A percentile compares a stretch with the other conserved stretches of the same genome.
Evolutionary conservation across 92 coral and sea anemone species (phyloP).

Genomic region (Zoanthus solanderi): DNA sequence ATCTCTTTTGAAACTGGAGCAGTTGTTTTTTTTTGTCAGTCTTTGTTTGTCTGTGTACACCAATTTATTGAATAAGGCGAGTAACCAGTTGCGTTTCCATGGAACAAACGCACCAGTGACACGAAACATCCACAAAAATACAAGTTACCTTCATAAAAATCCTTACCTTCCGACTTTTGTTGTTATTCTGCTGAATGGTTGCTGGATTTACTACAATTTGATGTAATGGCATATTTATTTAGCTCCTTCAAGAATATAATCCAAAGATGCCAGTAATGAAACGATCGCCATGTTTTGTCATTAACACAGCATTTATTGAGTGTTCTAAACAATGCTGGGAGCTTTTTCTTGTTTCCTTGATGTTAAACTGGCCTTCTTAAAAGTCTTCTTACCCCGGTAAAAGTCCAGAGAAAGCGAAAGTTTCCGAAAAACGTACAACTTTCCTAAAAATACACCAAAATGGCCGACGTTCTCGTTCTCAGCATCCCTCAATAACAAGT

Average conservation of each 20-base stretch:
- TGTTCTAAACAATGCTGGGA: not conserved
- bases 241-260: constrained; percentile 45
- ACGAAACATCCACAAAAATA: not conserved
- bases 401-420: constrained; percentile 14
- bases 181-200: constrained; percentile 78
- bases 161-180: constrained; percentile 85
- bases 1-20: too few species aligned
- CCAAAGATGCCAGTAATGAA: constrained; percentile 14
- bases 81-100: constrained; percentile 12
- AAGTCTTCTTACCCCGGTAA: not conserved
- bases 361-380: not conserved
- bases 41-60: too few species aligned
- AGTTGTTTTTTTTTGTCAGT: too few species aligned
- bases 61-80: too few species aligned
- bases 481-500: constrained; percentile 20
- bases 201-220: constrained; percentile 87
- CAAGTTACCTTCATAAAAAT: not conserved
- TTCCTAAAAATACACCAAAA: constrained; percentile 11
- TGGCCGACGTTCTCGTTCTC: constrained; percentile 24
- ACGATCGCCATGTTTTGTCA: constrained; percentile 15
- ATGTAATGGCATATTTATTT: constrained; percentile 87
- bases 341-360: not conserved
- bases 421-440: not conserved
- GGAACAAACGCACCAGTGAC: not conserved
- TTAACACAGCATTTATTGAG: not conserved